A percentile compares a stretch with the other conserved stretches of the same genome.
phyloP scores from a whole-genome alignment of 2,797 vertebrate genomes.

The Spondyliosoma cantharus region DNA sequence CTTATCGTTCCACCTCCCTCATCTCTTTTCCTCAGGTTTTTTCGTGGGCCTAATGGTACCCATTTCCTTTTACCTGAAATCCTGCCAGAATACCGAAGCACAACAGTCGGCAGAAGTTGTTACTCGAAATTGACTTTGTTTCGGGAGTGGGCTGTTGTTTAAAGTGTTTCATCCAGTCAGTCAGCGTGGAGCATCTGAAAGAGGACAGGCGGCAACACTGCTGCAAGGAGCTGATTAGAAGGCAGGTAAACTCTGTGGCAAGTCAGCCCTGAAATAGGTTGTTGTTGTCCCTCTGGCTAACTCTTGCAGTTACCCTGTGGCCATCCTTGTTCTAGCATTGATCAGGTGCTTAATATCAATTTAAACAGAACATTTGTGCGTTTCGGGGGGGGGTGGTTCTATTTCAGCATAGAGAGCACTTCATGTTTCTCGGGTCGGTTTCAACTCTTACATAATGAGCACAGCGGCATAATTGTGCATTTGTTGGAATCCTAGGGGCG shows the following conservation, averaged over 20 bases:
- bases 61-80: conserved; percentile 45
- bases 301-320: conserved; percentile 47
- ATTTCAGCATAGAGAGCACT: background rate
- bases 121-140: conserved; percentile 45
- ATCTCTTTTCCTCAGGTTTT: conserved; percentile 37
- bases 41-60: background rate
- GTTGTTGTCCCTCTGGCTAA: conserved; percentile 45
- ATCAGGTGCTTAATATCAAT: conserved; percentile 37
- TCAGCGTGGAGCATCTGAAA: conserved; percentile 28
- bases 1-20: conserved; percentile 46
- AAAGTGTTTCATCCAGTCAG: conserved; percentile 51
- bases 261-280: conserved; percentile 67
- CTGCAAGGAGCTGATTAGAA: conserved; percentile 60
- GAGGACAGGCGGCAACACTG: conserved; percentile 40
- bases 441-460: conserved; percentile 5
- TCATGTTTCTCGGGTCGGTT: conserved; percentile 11
- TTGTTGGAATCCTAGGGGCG: background rate
- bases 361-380: conserved; percentile 15
- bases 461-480: background rate
- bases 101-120: conserved; percentile 12
- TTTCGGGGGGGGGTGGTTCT: background rate
- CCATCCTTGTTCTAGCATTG: conserved; percentile 40
- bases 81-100: conserved; percentile 1
- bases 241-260: conserved; percentile 57
- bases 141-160: conserved; percentile 14